Base-by-base conservation (phyloP, 2,113 vertebrate species). In the Lathamus discolor region DNA sequence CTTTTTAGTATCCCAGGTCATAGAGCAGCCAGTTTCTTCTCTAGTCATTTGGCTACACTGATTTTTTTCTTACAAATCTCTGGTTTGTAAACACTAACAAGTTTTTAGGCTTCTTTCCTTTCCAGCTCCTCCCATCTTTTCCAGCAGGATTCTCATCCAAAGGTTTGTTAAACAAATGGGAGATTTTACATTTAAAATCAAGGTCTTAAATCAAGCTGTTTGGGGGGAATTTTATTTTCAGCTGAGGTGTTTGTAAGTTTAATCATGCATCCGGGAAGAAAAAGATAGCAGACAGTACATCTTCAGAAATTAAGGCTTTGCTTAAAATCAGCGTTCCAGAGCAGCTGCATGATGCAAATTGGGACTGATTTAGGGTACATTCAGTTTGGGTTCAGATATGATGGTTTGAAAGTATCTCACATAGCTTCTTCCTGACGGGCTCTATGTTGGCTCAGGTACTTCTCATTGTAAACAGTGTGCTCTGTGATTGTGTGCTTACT, bases 11-110 rank as follows among this genome's bases (percentile, higher is more conserved):
- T 41, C 16, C 12, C 59, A 66, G 70, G 62, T 24, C 22, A 52
- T 64, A 44, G 1, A 55, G 35, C 0, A 1, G 12, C 13, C 29
- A 23, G 4, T 0, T 0, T 80, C 10, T 64, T 17, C 49, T 87
- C 27, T 44, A 57, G 54, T 62, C 49, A 52, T 66, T 93, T 1
- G 6, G 19, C 17, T 83, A 5, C 31, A 28, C 31, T 44, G 19
- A 13, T 35, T 27, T 78, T 82, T 92, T 85, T 43, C 28, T 76
- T 33, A 51, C 8, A 20, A 4, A 14, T 10, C 73, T 5, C 10
- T 77, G 3, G 20, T 69, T 55, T 55, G 7, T 20, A 55, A 57
- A 59, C 13, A 44, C 14, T 33, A 52, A 10, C 2, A 69, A 11
- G 2, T 17, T 80, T 86, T 83, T 23, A 83, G 20, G 5, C 2